phyloP scores from a whole-genome alignment of 2,113 vertebrate species.

The Gasterosteus nipponicus region DNA sequence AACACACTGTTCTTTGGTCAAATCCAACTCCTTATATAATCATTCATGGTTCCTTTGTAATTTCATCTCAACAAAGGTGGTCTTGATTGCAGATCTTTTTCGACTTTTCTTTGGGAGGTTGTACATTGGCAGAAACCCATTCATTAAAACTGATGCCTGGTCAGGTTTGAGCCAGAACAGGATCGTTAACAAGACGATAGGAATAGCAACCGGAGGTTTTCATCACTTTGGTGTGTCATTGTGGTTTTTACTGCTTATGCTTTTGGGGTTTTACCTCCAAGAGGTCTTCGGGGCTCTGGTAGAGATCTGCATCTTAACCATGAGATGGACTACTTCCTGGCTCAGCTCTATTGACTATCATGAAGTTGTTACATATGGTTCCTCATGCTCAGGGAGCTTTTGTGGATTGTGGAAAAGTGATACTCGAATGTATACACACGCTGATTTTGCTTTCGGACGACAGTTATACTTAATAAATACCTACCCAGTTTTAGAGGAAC shows the following conservation, averaged over 20 bases:
- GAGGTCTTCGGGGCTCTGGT: too few species aligned
- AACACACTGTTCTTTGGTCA: slow-evolving; percentile 6
- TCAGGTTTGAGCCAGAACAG: background rate
- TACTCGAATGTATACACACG: background rate
- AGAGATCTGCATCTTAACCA: background rate
- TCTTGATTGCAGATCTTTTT: background rate
- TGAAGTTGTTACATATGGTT: background rate
- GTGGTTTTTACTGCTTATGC: too few species aligned
- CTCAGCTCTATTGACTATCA: background rate
- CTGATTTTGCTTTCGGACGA: too few species aligned
- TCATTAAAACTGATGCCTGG: background rate
- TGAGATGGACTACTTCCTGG: background rate
- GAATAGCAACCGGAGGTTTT: background rate
- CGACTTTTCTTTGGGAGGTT: background rate
- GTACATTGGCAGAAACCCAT: background rate
- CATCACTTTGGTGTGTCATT: background rate
- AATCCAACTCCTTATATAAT: slow-evolving; percentile 20
- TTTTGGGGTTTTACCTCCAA: background rate
- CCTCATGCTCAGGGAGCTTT: too few species aligned
- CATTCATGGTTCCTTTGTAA: slow-evolving; percentile 3
- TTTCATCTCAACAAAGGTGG: background rate
- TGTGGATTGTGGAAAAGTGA: background rate
- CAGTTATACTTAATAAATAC: too few species aligned
- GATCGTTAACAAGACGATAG: background rate
- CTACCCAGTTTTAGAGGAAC: too few species aligned